Evolutionary conservation across 2,888 invertebrate species (phyloP).

Genomic region (Coremacera marginata): DNA sequence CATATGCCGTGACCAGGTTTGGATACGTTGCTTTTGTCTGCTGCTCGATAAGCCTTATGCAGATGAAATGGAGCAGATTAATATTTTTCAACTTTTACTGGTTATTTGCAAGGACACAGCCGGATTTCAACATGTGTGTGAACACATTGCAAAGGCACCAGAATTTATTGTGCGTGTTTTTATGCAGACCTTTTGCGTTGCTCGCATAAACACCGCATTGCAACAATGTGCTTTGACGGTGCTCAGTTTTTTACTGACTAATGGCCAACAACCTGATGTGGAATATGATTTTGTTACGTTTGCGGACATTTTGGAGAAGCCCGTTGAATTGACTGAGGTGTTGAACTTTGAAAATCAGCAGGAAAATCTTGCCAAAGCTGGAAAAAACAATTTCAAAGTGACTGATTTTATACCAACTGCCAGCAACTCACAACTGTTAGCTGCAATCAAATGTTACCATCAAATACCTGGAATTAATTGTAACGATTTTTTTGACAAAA

Average conservation of each 20-base stretch:
- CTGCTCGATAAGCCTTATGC: conserved; percentile 44
- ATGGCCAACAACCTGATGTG: conserved; percentile 51
- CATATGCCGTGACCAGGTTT: conserved; percentile 60
- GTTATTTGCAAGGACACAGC: conserved; percentile 57
- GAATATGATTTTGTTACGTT: conserved; percentile 42
- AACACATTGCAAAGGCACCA: conserved; percentile 47
- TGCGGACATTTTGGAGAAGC: conserved; percentile 45
- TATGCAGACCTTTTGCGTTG: conserved; percentile 49
- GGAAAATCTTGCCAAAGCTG: not conserved
- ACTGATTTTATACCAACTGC: not conserved
- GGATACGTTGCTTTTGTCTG: conserved; percentile 49
- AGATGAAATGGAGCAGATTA: conserved; percentile 28
- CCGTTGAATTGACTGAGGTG: not conserved
- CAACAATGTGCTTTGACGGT: conserved; percentile 54
- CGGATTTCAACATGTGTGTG: conserved; percentile 50
- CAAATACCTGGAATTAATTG: too few species aligned
- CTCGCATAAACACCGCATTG: conserved; percentile 43
- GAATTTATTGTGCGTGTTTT: conserved; percentile 52
- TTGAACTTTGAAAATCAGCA: not conserved
- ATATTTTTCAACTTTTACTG: conserved; percentile 54
- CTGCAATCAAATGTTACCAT: too few species aligned
- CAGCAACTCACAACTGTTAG: too few species aligned
- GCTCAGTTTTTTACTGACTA: conserved; percentile 56
- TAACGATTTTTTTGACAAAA: not conserved
- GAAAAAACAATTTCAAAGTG: not conserved